These are phyloP conservation scores for Pentamera pediparva DNA, from an alignment of 53 echinoderm and acorn worm genomes.

Conservation along the genomic window DNA sequence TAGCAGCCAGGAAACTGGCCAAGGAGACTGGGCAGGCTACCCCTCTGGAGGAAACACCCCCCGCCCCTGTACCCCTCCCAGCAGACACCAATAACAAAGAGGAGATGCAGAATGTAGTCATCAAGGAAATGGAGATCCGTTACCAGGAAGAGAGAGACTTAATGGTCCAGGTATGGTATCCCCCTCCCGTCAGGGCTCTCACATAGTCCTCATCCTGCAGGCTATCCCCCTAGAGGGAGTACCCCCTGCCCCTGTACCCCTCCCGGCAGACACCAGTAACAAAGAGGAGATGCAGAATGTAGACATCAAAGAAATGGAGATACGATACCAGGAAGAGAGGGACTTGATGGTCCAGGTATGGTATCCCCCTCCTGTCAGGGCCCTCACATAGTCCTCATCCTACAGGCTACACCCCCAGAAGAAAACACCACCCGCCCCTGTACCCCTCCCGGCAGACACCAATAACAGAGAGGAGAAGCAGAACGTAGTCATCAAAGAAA, in stretches of 20 bases:
- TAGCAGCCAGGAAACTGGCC: conserved; percentile 37
- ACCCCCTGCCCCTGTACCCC: conserved; percentile 48
- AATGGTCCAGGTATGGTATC: conserved; percentile 73
- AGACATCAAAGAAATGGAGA: conserved; percentile 86
- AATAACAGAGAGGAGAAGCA: conserved; percentile 65
- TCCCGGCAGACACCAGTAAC: conserved; percentile 75
- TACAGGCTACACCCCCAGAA: too few species aligned
- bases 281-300: conserved; percentile 73
- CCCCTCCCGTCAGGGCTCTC: too few species aligned
- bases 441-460: conserved; percentile 74
- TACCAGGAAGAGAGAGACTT: conserved; percentile 73
- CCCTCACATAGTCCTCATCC: too few species aligned
- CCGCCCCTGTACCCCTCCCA: conserved; percentile 61
- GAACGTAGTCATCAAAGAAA: conserved; percentile 84
- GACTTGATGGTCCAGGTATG: conserved; percentile 79
- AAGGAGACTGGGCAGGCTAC: conserved; percentile 18
- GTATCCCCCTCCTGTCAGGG: too few species aligned
- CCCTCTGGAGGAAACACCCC: neutral
- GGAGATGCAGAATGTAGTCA: conserved; percentile 75
- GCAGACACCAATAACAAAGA: conserved; percentile 69
- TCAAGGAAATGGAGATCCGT: conserved; percentile 92
- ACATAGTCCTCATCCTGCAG: too few species aligned
- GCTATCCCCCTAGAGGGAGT: too few species aligned
- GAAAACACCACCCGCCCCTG: conserved; percentile 36
- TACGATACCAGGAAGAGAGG: conserved; percentile 72